Evolutionary conservation across 1,140 invertebrate genomes (phyloP), one percentile per base, ranked within the genome.

Genomic region (Megalopta genalis): DNA sequence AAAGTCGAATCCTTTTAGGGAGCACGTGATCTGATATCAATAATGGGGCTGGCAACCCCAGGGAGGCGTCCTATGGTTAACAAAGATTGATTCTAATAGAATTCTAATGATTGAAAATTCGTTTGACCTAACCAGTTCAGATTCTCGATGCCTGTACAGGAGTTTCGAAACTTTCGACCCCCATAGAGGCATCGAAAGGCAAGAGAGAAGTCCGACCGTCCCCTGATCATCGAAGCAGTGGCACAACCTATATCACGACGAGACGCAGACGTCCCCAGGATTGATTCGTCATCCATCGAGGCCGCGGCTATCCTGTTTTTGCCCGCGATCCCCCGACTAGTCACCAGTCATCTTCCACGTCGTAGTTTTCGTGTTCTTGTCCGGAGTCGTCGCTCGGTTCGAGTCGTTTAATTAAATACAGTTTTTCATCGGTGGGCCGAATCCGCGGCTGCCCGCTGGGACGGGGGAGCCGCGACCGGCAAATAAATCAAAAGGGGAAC

Each of bases 341-440:
- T 89, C 86, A 79, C 70, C 83, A 81, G 81, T 86, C 84, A 79
- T 79, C 77, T 73, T 85, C 81, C 81, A 85, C 82, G 73, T 85
- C 77, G 80, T 85, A 84, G 76, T 85, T 65, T 57, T 76, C 64
- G 54, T 85, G 57, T 83, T 78, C 27, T 70, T 71, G 67, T 76
- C 83, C 74, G 66, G 68, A 69, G 80, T 68, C 76, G 72, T 70
- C 64, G 77, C 69, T 80, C 83, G 71, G 54, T 70, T 76, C 72
- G 75, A 65, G 66, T 77, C 77, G 77, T 86, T 89, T 90, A 90
- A 92, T 92, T 90, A 87, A 91, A 91, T 90, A 87, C 87, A 82
- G 85, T 89, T 91, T 91, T 91, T 91, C 89, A 83, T 72, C 52
- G 74, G 75, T 65, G 66, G 63, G 63, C 77, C 72, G 81, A 83